Percentiles rank a stretch among this genome's conserved stretches.
Conservation (phyloP, 2,797 vertebrate species). For the Lates japonicus region DNA sequence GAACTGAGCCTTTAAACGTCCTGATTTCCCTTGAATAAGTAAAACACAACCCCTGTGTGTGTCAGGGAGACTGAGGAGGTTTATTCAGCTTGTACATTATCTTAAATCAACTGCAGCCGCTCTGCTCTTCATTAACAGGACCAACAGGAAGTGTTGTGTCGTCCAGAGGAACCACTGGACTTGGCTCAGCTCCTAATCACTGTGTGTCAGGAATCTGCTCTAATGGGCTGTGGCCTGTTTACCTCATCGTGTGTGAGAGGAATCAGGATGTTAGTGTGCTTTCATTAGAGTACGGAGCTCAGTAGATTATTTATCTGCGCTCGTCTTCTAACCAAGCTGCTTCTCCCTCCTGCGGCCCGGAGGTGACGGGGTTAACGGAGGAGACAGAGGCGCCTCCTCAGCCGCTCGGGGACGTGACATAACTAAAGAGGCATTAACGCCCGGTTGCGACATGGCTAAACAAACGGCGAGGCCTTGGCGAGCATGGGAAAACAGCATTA, state of each 20-base stretch:
- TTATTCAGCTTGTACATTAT: slow-evolving; percentile 48
- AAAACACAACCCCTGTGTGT: not conserved
- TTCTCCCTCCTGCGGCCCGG: not conserved
- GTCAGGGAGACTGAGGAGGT: slow-evolving; percentile 36
- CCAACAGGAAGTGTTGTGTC: slow-evolving; percentile 61
- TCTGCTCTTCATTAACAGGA: slow-evolving; percentile 42
- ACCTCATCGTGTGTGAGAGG: slow-evolving; percentile 68
- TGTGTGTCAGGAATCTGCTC: slow-evolving; percentile 35
- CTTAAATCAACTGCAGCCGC: slow-evolving; percentile 46
- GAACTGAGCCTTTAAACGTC: no score
- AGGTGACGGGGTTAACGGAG: slow-evolving; percentile 48
- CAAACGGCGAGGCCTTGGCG: slow-evolving; percentile 72
- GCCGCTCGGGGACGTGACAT: slow-evolving; percentile 72
- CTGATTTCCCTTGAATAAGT: not conserved
- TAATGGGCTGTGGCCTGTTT: slow-evolving; percentile 47
- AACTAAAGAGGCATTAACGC: slow-evolving; percentile 85
- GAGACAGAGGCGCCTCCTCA: slow-evolving; percentile 56
- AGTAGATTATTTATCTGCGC: not conserved
- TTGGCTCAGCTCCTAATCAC: slow-evolving; percentile 49
- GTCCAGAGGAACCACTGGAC: slow-evolving; percentile 11
- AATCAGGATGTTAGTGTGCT: slow-evolving; percentile 49
- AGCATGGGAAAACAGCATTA: slow-evolving; percentile 84
- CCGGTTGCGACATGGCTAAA: slow-evolving; percentile 76
- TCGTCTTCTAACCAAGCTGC: not conserved
- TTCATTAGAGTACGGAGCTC: not conserved